Conservation (phyloP, 2,113 vertebrate genomes). For the Tragelaphus imberbis region DNA sequence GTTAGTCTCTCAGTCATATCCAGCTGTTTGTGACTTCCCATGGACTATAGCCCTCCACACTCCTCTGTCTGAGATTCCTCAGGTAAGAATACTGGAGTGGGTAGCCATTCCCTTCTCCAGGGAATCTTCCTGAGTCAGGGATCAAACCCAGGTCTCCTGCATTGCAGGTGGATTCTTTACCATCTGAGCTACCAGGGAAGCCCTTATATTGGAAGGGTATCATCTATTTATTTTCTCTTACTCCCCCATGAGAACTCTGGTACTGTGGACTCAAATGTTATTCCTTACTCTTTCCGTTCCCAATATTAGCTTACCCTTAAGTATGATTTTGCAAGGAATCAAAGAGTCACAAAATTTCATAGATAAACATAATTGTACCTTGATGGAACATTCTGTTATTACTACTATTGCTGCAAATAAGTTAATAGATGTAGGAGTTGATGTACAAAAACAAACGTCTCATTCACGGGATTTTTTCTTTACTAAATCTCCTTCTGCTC, state of each 20-base stretch:
- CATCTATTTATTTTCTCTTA: not conserved
- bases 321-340: not conserved
- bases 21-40: not conserved
- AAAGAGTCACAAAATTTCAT: not conserved
- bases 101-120: not conserved
- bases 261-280: not conserved
- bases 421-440: not conserved
- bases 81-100: not conserved
- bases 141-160: not conserved
- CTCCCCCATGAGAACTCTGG: not conserved
- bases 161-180: not conserved
- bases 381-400: not conserved
- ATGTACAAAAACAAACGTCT: not conserved
- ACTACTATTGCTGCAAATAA: not conserved
- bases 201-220: not conserved
- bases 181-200: not conserved
- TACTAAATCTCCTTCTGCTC: not conserved
- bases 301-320: not conserved
- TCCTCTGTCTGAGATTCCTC: not conserved
- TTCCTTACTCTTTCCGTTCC: not conserved
- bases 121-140: not conserved
- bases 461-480: not conserved
- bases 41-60: not conserved
- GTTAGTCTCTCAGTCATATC: not conserved
- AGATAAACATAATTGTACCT: not conserved